phyloP scores from a whole-genome alignment of 1,140 invertebrate genomes.

The Asbolus verrucosus region DNA sequence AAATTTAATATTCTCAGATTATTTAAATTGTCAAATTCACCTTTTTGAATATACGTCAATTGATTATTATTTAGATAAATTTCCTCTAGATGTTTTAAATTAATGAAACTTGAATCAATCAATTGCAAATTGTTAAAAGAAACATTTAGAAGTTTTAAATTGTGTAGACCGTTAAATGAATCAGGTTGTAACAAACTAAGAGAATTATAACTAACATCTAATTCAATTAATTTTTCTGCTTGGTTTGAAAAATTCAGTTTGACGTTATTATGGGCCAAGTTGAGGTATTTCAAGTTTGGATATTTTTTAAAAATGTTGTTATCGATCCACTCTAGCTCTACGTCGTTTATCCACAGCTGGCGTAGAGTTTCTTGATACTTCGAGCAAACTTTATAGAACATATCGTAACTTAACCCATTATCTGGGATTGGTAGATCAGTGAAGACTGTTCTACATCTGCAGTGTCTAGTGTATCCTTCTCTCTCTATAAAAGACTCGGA shows the following conservation, averaged over 20 bases:
- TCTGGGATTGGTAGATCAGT: neutral
- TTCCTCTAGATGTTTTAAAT: neutral
- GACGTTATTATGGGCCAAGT: neutral
- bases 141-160: neutral
- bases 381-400: neutral
- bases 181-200: neutral
- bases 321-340: constrained; percentile 1
- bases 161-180: neutral
- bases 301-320: constrained; percentile 10
- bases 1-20: constrained; percentile 1
- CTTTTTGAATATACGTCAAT: neutral
- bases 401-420: neutral
- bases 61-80: constrained; percentile 15
- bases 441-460: neutral
- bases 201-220: neutral
- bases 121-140: neutral
- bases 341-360: neutral
- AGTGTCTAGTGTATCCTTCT: no score
- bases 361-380: neutral
- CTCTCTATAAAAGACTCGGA: no score
- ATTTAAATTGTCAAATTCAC: neutral
- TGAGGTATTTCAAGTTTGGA: neutral
- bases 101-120: neutral
- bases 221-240: neutral
- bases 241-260: neutral